phyloP scores from a whole-genome alignment of 2,113 vertebrate genomes.

The Calyptommatus sinebrachiatus region DNA sequence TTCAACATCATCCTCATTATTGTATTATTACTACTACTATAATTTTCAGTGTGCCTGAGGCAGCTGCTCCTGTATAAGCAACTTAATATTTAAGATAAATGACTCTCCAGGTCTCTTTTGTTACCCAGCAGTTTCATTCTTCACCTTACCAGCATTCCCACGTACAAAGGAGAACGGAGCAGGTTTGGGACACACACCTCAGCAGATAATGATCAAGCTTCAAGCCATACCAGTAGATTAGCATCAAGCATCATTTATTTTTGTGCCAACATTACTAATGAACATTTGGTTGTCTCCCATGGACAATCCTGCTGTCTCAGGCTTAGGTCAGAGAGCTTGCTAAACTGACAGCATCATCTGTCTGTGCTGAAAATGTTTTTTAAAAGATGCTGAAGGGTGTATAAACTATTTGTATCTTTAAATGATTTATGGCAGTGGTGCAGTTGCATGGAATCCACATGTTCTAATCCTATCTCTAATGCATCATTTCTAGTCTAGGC shows the following conservation, averaged over 20 bases:
- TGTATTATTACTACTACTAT: background rate
- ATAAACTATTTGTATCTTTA: constrained; percentile 40
- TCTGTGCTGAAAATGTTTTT: constrained; percentile 1
- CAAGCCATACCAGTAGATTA: constrained; percentile 52
- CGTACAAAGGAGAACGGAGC: constrained; percentile 20
- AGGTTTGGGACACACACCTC: constrained; percentile 60
- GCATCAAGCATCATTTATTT: constrained; percentile 64
- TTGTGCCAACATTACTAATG: constrained; percentile 60
- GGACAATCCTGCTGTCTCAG: constrained; percentile 59
- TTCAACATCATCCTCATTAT: background rate
- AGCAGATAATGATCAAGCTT: constrained; percentile 59
- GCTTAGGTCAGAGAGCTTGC: constrained; percentile 45
- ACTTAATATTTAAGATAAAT: constrained; percentile 14
- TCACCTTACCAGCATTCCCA: background rate
- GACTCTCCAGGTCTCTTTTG: constrained; percentile 17
- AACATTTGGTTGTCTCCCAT: constrained; percentile 58
- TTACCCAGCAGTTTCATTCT: background rate
- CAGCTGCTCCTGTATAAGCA: background rate
- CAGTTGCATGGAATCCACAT: background rate
- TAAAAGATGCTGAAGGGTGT: constrained; percentile 39
- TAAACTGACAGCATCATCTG: constrained; percentile 39
- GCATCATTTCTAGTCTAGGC: too few species aligned
- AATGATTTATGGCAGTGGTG: constrained; percentile 37
- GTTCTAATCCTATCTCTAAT: background rate
- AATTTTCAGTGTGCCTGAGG: background rate